Conservation (phyloP, 2,797 vertebrate species). For the Uromys caudimaculatus region DNA sequence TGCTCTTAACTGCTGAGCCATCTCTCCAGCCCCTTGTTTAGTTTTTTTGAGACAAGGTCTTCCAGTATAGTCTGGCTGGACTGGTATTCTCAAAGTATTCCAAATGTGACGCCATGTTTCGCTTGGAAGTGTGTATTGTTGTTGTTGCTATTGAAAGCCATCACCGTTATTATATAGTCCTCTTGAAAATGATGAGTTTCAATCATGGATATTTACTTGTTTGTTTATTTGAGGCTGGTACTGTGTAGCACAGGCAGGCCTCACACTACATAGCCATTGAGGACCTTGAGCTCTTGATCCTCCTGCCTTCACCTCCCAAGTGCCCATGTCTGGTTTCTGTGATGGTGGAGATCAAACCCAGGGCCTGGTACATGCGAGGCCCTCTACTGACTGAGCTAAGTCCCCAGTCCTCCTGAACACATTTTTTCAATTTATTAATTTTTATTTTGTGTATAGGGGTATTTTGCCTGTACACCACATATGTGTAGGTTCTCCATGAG, state of each 20-base stretch:
- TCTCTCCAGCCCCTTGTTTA: too few relatives aligned
- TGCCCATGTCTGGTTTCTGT: not conserved
- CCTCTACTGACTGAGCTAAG: not conserved
- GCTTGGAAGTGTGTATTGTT: not conserved
- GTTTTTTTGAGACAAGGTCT: not conserved
- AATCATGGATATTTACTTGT: not conserved
- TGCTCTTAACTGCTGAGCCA: too few relatives aligned
- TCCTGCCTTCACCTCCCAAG: not conserved
- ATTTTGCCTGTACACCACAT: not conserved
- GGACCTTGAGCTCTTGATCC: not conserved
- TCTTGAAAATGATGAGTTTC: not conserved
- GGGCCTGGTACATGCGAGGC: not conserved
- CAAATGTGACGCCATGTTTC: too few relatives aligned
- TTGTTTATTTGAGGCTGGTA: not conserved
- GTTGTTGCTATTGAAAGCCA: not conserved
- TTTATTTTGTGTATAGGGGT: not conserved
- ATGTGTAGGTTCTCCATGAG: not conserved
- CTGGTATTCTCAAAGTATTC: not conserved
- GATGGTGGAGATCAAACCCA: not conserved
- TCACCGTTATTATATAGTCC: not conserved
- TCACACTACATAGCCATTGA: not conserved
- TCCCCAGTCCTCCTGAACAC: not conserved
- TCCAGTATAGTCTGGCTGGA: not conserved
- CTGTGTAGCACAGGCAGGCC: not conserved
- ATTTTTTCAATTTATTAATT: not conserved